Conservation (phyloP, 2,888 invertebrate genomes). For the Volucella inflata region DNA sequence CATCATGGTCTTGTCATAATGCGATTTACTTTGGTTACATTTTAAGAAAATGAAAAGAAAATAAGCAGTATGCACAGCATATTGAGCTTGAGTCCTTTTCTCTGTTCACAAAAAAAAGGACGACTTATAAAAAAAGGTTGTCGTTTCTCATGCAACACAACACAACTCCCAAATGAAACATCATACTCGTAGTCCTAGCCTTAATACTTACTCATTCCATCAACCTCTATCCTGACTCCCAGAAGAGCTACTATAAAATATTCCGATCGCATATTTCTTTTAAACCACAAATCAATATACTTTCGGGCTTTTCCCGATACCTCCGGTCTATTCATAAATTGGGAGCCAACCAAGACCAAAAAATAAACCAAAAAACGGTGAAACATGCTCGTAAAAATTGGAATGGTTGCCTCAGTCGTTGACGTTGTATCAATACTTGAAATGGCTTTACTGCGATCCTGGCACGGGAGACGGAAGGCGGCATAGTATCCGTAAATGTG, state of each 20-base stretch:
- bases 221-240: neutral
- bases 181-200: constrained; percentile 30
- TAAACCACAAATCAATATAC: constrained; percentile 70
- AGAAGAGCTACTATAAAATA: constrained; percentile 59
- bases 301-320: constrained; percentile 48
- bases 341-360: constrained; percentile 7
- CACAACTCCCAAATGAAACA: constrained; percentile 35
- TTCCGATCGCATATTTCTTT: constrained; percentile 72
- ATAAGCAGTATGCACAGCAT: constrained; percentile 61
- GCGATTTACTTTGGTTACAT: constrained; percentile 74
- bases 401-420: constrained; percentile 18
- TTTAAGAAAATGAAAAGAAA: constrained; percentile 67
- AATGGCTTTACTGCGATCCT: constrained; percentile 35
- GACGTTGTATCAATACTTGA: constrained; percentile 43
- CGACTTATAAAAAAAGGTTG: constrained; percentile 55
- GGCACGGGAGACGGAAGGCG: constrained; percentile 1
- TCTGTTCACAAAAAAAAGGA: constrained; percentile 41
- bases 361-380: constrained; percentile 15
- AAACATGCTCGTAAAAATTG: constrained; percentile 44
- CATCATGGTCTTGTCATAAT: constrained; percentile 57
- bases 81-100: constrained; percentile 53
- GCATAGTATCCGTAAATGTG: constrained; percentile 42
- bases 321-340: constrained; percentile 65
- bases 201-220: neutral
- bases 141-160: constrained; percentile 46